Evolutionary conservation across 2,888 invertebrate genomes (phyloP), one percentile per base, ranked within the genome.

Genomic region (Thera britannica): DNA sequence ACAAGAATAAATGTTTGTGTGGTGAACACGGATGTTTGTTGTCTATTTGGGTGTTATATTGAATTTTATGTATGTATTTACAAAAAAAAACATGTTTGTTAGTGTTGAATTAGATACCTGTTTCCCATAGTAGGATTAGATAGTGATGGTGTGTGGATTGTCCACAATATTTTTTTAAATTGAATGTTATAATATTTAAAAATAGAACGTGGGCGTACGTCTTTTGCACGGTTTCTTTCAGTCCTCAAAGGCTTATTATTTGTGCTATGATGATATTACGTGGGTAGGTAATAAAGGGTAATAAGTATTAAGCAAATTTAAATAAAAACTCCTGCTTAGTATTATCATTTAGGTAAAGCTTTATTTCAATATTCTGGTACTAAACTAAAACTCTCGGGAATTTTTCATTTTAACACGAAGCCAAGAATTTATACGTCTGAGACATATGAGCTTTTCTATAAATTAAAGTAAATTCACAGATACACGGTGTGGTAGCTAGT

Each of bases 321-420:
- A 23, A 23, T 23, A 23, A 23, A 23, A 23, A 23, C 23, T 23
- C 23, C 23, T 23, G 23, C 23, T 23, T 23, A 23, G 23, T 23
- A 23, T 23, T 23, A 23, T 23, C 23, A 23, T 23, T 23, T 23
- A 23, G 23, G 23, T 23, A 23, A 23, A 23, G 23, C 23, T 23
- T n/a, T n/a, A 61, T 58, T 54, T 58, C 58, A 55, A 61, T 55
- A 52, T 62, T 60, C 35, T 65, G 44, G n/a, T 11, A 5, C 34
- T 41, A 55, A 23, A 62, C 58, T 23, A 23, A 23, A 23, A 56
- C n/a, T 51, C 54, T 2, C 35, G 51, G 57, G 67, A 60, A 68
- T 68, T 71, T 71, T 71, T 68, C 68, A 71, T 66, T 71, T 68
- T 34, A 57, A 66, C 65, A 51, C 62, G 70, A 67, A 56, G 57